Base-by-base conservation (phyloP, 2,797 vertebrate species). In the Macroramphosus scolopax region DNA sequence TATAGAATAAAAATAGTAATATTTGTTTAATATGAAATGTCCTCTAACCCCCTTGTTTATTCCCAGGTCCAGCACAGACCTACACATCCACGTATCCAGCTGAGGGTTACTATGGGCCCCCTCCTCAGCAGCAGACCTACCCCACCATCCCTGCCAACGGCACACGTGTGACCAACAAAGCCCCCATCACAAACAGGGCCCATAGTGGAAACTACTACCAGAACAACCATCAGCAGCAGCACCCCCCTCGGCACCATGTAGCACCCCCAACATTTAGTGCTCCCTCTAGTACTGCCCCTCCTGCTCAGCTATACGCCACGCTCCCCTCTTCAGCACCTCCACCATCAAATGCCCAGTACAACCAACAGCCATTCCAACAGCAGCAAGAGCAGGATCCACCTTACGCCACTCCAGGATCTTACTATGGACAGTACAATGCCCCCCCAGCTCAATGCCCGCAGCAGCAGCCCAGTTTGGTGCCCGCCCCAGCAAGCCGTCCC, bases 51-150 rank as follows among this genome's bases (percentile, higher is more conserved):
- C 20, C 20, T 22, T 22, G 20, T 3, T 15, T 11, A 51, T 18
- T 81, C 60, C 43, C 79, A 98, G 96, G 94, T 82, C 91, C 94
- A 42, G 81, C 87, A 51, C 93, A 92, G 75, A 84, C 64, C 60
- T 90, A 82, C 74, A 81, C 83, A 12, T 62, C 82, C 53, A 78
- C 88, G 85, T 89, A 91, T 54, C 85, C 90, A 32, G 68, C 90
- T 2, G 12, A 90, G 34, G 89, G 83, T 54, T 88, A 84, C 62
- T 93, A 92, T 64, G 88, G 85, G 72, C 74, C 81, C 1, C 76
- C 75, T 10, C 82, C 81, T 58, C 86, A 86, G 55, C 89, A 89
- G 51, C 90, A 90, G 43, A 88, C 75, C 82, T 91, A 92, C 63
- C 55, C 80, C 57, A 49, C 63, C n/a, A 71, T 88, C 78, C 88